These are phyloP conservation scores for Fukomys damarensis DNA, from an alignment of 2,113 vertebrate genomes.

Conservation along the genomic window DNA sequence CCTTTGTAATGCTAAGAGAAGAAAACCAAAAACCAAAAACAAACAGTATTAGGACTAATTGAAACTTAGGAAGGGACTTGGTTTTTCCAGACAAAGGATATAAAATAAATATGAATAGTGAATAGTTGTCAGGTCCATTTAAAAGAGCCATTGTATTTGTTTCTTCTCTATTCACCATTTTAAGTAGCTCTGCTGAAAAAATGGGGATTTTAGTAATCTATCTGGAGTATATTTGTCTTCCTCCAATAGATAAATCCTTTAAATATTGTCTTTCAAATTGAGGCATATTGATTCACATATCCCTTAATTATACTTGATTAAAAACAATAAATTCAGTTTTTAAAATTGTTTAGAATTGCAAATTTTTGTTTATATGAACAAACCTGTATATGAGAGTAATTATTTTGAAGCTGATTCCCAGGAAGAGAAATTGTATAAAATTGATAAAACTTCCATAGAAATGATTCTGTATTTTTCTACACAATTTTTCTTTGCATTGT, in stretches of 20 bases:
- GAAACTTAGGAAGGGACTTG: constrained; percentile 76
- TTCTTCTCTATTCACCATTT: constrained; percentile 20
- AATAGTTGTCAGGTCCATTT: constrained; percentile 27
- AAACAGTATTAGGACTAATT: constrained; percentile 75
- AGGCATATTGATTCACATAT: not conserved
- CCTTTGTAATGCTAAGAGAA: constrained; percentile 76
- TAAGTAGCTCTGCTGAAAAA: constrained; percentile 46
- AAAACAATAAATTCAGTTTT: not conserved
- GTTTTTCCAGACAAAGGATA: constrained; percentile 45
- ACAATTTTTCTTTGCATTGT: not conserved
- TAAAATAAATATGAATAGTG: constrained; percentile 63
- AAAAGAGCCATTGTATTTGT: constrained; percentile 54
- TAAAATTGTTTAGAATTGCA: not conserved
- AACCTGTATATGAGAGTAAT: constrained; percentile 7
- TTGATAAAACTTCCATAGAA: not conserved
- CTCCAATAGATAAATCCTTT: not conserved
- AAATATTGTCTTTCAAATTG: constrained; percentile 7
- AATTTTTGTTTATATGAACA: constrained; percentile 34
- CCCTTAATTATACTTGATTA: constrained; percentile 45
- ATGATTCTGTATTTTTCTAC: not conserved
- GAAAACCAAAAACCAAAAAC: constrained; percentile 81
- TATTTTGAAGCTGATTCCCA: not conserved
- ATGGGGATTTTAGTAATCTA: constrained; percentile 18
- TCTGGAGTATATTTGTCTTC: not conserved
- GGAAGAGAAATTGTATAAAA: not conserved